Conservation (phyloP, 2,797 vertebrate genomes). For the Squalus acanthias region DNA sequence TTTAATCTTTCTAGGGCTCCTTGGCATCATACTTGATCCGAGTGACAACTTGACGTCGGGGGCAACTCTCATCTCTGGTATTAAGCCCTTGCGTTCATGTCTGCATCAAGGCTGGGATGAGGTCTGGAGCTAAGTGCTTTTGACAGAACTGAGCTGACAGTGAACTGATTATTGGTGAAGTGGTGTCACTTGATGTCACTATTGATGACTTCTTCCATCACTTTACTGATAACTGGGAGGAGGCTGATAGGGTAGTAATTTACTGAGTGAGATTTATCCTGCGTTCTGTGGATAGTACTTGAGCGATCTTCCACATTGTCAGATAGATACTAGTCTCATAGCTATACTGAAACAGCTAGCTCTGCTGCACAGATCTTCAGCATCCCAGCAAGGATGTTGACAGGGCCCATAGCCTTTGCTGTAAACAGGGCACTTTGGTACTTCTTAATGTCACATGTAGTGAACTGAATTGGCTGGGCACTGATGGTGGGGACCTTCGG, state of each 20-base stretch:
- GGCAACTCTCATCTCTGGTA: neutral
- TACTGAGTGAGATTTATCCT: neutral
- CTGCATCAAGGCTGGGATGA: neutral
- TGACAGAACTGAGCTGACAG: neutral
- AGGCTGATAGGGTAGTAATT: too few species aligned
- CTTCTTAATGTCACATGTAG: neutral
- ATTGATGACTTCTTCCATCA: neutral
- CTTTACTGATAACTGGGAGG: neutral
- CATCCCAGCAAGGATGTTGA: neutral
- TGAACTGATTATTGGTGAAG: neutral
- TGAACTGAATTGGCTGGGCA: neutral
- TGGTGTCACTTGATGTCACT: neutral
- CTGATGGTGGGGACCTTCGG: neutral
- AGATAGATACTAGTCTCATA: neutral
- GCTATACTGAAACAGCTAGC: neutral
- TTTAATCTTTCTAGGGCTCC: neutral
- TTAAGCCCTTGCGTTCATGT: neutral
- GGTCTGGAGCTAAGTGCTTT: neutral
- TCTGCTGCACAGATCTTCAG: neutral
- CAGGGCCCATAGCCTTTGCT: neutral
- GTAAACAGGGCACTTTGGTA: neutral
- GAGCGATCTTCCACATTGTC: neutral
- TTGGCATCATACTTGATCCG: neutral
- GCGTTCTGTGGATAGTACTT: neutral
- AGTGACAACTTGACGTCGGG: neutral